A percentile compares a stretch with the other conserved stretches of the same genome.
Evolutionary conservation across 2,113 vertebrate species (phyloP).

Genomic region (Sphaerodactylus townsendi): DNA sequence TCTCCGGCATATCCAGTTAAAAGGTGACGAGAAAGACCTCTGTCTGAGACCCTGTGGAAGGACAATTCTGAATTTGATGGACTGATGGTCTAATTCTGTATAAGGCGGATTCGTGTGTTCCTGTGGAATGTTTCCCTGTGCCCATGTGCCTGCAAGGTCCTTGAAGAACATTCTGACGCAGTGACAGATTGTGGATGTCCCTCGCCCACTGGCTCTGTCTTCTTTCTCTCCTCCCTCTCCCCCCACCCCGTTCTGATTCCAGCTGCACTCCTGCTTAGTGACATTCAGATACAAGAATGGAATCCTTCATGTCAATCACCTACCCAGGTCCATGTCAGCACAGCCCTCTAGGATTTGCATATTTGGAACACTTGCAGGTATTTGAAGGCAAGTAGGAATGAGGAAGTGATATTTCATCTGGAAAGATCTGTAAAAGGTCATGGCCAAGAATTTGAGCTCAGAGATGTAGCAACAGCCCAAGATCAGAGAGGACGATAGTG

Average conservation of each 20-base stretch:
- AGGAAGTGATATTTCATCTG: no score
- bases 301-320: accelerated
- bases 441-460: not conserved
- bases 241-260: not conserved
- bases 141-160: not conserved
- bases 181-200: no score
- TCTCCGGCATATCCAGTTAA: no score
- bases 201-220: not conserved
- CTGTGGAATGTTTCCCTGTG: not conserved
- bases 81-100: no score
- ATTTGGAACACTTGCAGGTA: conserved; percentile 13
- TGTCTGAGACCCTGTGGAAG: no score
- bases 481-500: not conserved
- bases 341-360: not conserved
- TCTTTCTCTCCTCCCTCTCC: not conserved
- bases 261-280: not conserved
- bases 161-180: not conserved
- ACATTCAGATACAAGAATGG: not conserved
- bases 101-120: no score
- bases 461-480: not conserved
- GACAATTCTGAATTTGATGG: no score
- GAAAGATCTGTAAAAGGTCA: not conserved
- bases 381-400: not conserved
- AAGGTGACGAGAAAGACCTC: no score
- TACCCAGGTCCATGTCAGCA: not conserved